Percentiles rank a stretch among this genome's conserved stretches.
phyloP scores from a whole-genome alignment of 2,888 invertebrate species.

The Nymphalis polychloros region DNA sequence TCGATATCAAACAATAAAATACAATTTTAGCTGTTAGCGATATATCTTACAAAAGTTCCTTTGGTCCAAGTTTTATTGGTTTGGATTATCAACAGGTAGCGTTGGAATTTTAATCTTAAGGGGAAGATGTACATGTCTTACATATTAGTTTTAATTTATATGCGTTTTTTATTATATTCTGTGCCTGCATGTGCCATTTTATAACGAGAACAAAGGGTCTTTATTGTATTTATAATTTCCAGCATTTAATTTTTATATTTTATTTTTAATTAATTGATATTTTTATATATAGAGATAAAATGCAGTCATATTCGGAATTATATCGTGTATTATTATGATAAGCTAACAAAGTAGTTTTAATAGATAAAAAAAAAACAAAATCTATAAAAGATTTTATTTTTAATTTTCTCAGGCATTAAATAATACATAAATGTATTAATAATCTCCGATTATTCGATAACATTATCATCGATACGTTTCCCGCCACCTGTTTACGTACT shows the following conservation, averaged over 20 bases:
- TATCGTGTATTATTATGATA: too few relatives aligned
- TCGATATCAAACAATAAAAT: conserved; percentile 2
- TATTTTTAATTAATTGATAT: too few relatives aligned
- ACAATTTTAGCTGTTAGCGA: not conserved
- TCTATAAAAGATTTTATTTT: too few relatives aligned
- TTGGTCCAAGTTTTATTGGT: conserved; percentile 24
- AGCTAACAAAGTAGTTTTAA: too few relatives aligned
- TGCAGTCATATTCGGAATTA: too few relatives aligned
- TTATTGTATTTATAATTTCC: too few relatives aligned
- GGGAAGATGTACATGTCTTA: not conserved
- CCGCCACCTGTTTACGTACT: conserved; percentile 49
- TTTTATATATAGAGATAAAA: too few relatives aligned
- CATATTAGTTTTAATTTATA: not conserved
- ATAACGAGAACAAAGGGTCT: too few relatives aligned
- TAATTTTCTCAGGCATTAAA: not conserved
- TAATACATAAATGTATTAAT: conserved; percentile 1
- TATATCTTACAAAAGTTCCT: conserved; percentile 1
- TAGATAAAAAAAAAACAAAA: too few relatives aligned
- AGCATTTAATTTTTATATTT: too few relatives aligned
- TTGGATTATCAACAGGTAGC: conserved; percentile 32
- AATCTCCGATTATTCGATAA: conserved; percentile 17
- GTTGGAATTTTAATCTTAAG: conserved; percentile 18
- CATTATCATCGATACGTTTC: conserved; percentile 35
- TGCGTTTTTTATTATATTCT: too few relatives aligned
- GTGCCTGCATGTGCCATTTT: too few relatives aligned